A percentile compares a stretch with the other conserved stretches of the same genome.
Conservation (phyloP, 2,888 invertebrate genomes). For the Trichopoda pennipes region DNA sequence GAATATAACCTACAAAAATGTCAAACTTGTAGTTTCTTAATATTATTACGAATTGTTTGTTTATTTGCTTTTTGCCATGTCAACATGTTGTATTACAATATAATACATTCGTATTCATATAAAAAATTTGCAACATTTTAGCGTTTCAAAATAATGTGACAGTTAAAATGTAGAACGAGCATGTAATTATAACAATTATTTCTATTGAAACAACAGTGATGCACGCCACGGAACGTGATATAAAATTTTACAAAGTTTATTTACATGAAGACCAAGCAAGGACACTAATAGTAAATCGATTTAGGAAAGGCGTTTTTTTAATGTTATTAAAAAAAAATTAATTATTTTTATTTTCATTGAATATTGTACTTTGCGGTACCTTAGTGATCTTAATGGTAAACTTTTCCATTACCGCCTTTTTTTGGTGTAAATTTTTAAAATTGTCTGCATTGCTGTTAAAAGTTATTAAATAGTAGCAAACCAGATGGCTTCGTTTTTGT, state of each 20-base stretch:
- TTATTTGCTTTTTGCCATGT: slow-evolving; percentile 48
- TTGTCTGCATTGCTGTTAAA: no score
- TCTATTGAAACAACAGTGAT: slow-evolving; percentile 29
- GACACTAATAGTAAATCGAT: neutral
- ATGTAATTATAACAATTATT: slow-evolving; percentile 53
- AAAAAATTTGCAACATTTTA: neutral
- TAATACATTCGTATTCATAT: slow-evolving; percentile 20
- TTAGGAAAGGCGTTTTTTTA: neutral
- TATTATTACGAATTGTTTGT: slow-evolving; percentile 1
- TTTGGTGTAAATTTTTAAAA: no score
- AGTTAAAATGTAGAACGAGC: slow-evolving; percentile 44
- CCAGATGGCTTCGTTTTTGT: no score
- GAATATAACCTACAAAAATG: no score
- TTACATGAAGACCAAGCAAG: slow-evolving; percentile 10
- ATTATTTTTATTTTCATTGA: no score
- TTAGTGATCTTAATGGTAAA: no score
- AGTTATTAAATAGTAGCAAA: no score
- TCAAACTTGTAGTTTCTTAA: no score
- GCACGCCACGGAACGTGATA: slow-evolving; percentile 32
- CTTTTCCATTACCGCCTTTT: no score
- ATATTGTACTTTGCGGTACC: no score
- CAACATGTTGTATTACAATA: slow-evolving; percentile 53
- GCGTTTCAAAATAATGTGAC: slow-evolving; percentile 38
- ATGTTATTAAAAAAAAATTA: neutral
- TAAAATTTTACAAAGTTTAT: slow-evolving; percentile 21